Evolutionary conservation across 1,140 invertebrate genomes (phyloP).

Genomic region (Latrodectus geometricus): DNA sequence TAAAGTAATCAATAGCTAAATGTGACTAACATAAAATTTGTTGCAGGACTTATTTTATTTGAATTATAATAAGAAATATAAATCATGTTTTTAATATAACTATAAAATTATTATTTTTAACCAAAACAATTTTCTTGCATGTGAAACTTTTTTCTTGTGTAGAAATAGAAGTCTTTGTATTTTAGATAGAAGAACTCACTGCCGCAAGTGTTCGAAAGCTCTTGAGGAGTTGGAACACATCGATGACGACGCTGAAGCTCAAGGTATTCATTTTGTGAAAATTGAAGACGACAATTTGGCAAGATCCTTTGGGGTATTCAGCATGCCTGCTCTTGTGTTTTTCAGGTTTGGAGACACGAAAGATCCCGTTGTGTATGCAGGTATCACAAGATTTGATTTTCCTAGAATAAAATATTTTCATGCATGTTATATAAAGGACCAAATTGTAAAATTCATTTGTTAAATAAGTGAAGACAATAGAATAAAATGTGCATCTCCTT

Average conservation of each 20-base stretch:
- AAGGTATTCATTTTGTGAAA: conserved; percentile 90
- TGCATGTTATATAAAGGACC: too few relatives aligned
- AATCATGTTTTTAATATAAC: too few relatives aligned
- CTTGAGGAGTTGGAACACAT: conserved; percentile 78
- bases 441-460: too few relatives aligned
- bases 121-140: too few relatives aligned
- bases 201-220: conserved; percentile 91
- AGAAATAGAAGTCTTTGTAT: conserved; percentile 70
- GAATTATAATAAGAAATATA: neutral
- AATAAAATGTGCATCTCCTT: too few relatives aligned
- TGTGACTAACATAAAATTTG: neutral
- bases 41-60: neutral
- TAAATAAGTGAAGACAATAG: too few relatives aligned
- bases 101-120: too few relatives aligned
- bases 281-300: conserved; percentile 91
- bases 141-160: conserved; percentile 87
- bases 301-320: conserved; percentile 74
- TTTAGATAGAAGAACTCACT: conserved; percentile 87
- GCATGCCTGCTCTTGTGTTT: conserved; percentile 67
- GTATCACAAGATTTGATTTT: neutral
- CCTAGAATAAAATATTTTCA: too few relatives aligned
- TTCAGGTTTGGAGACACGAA: conserved; percentile 72
- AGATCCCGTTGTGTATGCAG: conserved; percentile 41
- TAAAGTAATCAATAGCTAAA: neutral
- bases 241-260: conserved; percentile 64